phyloP scores from a whole-genome alignment of 2,113 vertebrate genomes.

The Probosciger aterrimus region DNA sequence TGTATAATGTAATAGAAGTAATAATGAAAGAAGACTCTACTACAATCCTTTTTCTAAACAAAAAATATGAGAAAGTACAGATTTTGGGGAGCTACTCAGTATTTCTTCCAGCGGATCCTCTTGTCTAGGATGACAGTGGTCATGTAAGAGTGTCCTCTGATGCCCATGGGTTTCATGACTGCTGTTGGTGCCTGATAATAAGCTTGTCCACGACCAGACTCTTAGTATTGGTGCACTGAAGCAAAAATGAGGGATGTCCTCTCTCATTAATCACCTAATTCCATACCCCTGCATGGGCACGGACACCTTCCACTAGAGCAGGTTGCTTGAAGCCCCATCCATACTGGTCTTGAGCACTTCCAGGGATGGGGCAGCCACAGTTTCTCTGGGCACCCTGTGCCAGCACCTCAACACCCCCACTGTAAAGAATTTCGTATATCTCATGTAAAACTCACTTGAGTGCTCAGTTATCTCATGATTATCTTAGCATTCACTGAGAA shows the following conservation, averaged over 20 bases:
- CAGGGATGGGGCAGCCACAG: background rate
- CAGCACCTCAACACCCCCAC: background rate
- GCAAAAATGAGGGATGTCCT: background rate
- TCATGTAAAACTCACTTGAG: background rate
- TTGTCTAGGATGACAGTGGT: background rate
- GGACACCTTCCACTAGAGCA: background rate
- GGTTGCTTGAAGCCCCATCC: background rate
- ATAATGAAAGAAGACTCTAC: background rate
- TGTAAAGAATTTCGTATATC: background rate
- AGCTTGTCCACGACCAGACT: background rate
- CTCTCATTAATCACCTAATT: background rate
- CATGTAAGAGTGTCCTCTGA: background rate
- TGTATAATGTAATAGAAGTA: background rate
- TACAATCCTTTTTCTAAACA: background rate
- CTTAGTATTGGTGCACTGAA: background rate
- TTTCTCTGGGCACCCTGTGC: background rate
- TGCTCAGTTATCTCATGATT: background rate
- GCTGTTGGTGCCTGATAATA: background rate
- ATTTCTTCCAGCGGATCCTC: background rate
- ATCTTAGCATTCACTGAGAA: background rate
- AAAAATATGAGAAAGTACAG: background rate
- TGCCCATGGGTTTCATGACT: background rate
- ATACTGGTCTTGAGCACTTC: background rate
- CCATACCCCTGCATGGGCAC: background rate
- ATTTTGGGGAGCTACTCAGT: background rate